These are phyloP conservation scores for Medauroidea extradentata DNA, from an alignment of 1,140 invertebrate genomes.

Conservation along the genomic window DNA sequence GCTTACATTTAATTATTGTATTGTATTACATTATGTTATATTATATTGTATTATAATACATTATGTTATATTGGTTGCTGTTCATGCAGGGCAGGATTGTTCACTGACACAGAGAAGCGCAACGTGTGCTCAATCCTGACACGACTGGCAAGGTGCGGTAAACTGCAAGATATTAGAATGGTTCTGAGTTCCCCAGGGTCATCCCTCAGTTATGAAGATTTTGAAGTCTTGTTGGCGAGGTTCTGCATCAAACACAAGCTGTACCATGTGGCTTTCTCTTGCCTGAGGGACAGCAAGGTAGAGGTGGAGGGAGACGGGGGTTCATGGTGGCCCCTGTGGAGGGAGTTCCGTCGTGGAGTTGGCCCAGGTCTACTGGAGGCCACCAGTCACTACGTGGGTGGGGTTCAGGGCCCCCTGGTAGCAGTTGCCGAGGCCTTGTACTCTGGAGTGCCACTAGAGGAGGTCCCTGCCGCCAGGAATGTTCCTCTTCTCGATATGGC, in stretches of 20 bases:
- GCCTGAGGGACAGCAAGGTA: constrained; percentile 1
- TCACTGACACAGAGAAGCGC: neutral
- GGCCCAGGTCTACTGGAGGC: neutral
- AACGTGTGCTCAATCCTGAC: neutral
- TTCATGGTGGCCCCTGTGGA: neutral
- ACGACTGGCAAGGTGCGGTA: neutral
- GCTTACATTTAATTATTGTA: too few species aligned
- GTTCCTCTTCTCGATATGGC: neutral
- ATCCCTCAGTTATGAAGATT: neutral
- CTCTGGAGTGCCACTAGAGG: neutral
- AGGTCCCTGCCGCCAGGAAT: neutral
- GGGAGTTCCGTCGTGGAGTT: neutral
- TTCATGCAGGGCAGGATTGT: constrained; percentile 4
- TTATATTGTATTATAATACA: too few species aligned
- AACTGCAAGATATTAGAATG: neutral
- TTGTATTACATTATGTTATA: too few species aligned
- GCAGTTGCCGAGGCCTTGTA: neutral
- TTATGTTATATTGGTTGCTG: too few species aligned
- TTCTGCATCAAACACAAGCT: constrained; percentile 5
- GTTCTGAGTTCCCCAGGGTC: neutral
- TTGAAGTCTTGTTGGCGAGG: neutral
- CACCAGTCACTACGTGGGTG: neutral
- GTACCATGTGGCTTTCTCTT: constrained; percentile 6
- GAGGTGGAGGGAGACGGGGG: neutral
- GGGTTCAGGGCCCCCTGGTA: neutral